A percentile compares a stretch with the other conserved stretches of the same genome.
Evolutionary conservation across 2,888 invertebrate species (phyloP).

Genomic region (Luperina testacea): DNA sequence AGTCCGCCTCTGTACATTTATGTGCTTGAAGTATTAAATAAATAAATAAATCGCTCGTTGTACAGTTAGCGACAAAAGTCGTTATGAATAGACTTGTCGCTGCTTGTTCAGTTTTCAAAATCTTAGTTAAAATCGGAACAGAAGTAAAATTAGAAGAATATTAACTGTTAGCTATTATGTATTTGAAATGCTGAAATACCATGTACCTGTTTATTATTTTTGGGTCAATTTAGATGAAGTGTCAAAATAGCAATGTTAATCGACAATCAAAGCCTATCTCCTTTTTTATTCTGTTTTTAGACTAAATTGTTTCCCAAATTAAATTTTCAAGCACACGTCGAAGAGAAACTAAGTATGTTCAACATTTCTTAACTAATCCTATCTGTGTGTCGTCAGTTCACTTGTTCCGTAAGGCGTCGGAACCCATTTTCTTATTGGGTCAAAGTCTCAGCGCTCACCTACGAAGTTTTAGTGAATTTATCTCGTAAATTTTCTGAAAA

Average conservation of each 20-base stretch:
- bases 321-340: not conserved
- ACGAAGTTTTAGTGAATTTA: slow-evolving; percentile 42
- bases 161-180: not conserved
- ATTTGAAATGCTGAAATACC: not conserved
- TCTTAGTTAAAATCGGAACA: not conserved
- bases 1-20: no score
- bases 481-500: slow-evolving; percentile 39
- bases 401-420: slow-evolving; percentile 12
- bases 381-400: slow-evolving; percentile 20
- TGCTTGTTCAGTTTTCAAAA: not conserved
- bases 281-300: not conserved
- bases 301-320: not conserved
- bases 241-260: not conserved
- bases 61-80: not conserved
- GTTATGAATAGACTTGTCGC: no score
- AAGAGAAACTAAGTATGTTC: not conserved
- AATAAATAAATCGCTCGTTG: not conserved
- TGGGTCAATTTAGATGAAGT: not conserved
- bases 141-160: not conserved
- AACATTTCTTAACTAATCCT: slow-evolving; percentile 30
- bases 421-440: slow-evolving; percentile 51
- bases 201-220: not conserved
- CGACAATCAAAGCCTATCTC: not conserved
- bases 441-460: slow-evolving; percentile 35
- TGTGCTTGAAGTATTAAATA: no score